A percentile compares a stretch with the other conserved stretches of the same genome.
phyloP scores from a whole-genome alignment of 2,797 vertebrate genomes.

The Carapus acus region DNA sequence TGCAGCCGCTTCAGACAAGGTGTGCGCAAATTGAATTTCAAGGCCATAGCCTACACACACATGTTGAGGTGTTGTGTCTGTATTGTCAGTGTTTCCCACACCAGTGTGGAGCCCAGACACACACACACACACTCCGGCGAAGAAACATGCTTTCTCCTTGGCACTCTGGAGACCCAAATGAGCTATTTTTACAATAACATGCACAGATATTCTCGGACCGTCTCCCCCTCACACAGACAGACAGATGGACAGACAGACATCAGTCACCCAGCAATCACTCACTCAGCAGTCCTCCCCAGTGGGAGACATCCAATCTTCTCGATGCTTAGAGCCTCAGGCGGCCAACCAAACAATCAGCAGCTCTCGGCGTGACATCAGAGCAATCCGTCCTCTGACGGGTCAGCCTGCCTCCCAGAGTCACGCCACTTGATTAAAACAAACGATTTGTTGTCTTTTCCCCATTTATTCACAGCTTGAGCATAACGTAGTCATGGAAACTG shows the following conservation, averaged over 20 bases:
- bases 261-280: slow-evolving; percentile 46
- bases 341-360: slow-evolving; percentile 66
- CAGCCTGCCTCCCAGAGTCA: slow-evolving; percentile 34
- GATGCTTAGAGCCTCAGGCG: slow-evolving; percentile 54
- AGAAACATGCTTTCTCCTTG: background rate
- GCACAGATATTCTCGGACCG: background rate
- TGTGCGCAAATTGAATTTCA: slow-evolving; percentile 54
- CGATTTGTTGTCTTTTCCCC: too few species aligned
- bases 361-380: slow-evolving; percentile 49
- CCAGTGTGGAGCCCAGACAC: slow-evolving; percentile 20
- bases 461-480: too few species aligned
- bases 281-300: slow-evolving; percentile 39
- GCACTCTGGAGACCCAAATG: background rate
- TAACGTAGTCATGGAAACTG: too few species aligned
- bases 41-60: slow-evolving; percentile 32
- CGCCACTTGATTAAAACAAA: too few species aligned
- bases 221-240: background rate
- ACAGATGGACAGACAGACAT: too few species aligned
- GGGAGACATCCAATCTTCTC: slow-evolving; percentile 51
- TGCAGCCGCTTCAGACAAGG: slow-evolving; percentile 32
- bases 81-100: slow-evolving; percentile 42
- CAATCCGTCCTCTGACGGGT: slow-evolving; percentile 48
- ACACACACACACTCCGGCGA: background rate
- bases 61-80: background rate
- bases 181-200: background rate